phyloP scores from a whole-genome alignment of 2,797 vertebrate genomes.

The Parauchenoglanis ngamensis region DNA sequence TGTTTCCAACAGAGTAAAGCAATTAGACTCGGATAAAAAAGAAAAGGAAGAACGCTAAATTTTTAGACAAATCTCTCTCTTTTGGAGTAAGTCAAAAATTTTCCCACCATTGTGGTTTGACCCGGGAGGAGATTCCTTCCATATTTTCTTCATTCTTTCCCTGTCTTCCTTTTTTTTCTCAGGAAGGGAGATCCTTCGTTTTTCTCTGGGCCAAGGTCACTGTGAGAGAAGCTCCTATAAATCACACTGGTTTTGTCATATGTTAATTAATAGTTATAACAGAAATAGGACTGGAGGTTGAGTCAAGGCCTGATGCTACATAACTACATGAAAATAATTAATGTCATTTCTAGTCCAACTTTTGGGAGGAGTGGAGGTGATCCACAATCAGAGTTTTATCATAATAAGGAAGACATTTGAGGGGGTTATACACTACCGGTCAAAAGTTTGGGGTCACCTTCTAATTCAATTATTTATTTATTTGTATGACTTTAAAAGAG shows the following conservation, averaged over 20 bases:
- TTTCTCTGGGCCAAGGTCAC: constrained; percentile 15
- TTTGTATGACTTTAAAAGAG: no score
- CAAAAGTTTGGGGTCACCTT: no score
- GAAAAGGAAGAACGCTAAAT: constrained; percentile 21
- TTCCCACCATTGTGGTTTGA: constrained; percentile 34
- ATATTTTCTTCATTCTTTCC: constrained; percentile 34
- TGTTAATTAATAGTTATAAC: constrained; percentile 1
- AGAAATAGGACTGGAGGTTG: not conserved
- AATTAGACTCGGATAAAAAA: constrained; percentile 20
- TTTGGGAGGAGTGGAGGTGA: not conserved
- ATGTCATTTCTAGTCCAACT: not conserved
- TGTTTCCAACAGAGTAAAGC: constrained; percentile 17
- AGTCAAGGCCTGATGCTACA: not conserved
- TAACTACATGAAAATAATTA: not conserved
- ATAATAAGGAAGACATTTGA: not conserved
- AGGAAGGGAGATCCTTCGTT: constrained; percentile 12
- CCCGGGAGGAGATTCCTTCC: constrained; percentile 30
- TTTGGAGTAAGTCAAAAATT: constrained; percentile 24
- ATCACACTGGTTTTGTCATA: not conserved
- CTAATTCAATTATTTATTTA: no score
- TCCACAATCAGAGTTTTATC: not conserved
- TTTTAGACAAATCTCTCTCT: constrained; percentile 14
- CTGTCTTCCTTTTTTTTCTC: constrained; percentile 10
- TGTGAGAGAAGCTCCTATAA: constrained; percentile 8
- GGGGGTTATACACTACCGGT: no score